Base-by-base conservation (phyloP, 1,140 invertebrate species). In the Cotesia glomerata region DNA sequence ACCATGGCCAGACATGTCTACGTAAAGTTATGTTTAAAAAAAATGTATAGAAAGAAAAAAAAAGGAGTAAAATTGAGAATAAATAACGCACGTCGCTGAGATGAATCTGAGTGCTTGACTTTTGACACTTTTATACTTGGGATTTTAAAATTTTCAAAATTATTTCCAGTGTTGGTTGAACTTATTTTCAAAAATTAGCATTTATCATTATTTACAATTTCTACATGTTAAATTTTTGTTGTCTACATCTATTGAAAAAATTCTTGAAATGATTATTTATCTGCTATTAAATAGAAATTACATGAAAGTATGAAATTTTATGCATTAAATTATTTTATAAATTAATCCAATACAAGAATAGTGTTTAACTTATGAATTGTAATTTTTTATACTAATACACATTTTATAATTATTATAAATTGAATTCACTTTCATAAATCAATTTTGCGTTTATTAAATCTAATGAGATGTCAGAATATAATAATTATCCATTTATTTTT, bases 1-100 rank as follows among this genome's bases (percentile, higher is more conserved):
- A 73, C 16, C 35, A 32, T 64, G 45, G 74, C 74, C 74, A 76
- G 54, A 64, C 65, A 63, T 58, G 35, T 54, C 45, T 54, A 35
- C 66, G 58, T 69, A 63, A 58, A 58, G 14, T 58, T 45, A 45
- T 58, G 18, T 58, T 74, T 70, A 62, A 67, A 70, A 62, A 70
- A 66, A 67, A 32, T 5, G 9, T 51, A 26, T 9, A 34, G 9
- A 35, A 18, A 64, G 11, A 14, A 36, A 14, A 7, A 35, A 36
- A 62, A 14, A 26, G 18, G 32, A 62, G 18, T 61, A 9, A 13
- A 61, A 13, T 9, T 5, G 5, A 32, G 14, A 32, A 26, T 61
- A 26, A 26, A 26, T 18, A 56, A 14, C 13, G 39, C 11, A 14
- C 13, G 39, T 45, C 39, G 4, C 39, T 45, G 36, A 8, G 39